These are phyloP conservation scores for Conopomorpha cramerella DNA, from an alignment of 1,140 invertebrate genomes.

Conservation along the genomic window DNA sequence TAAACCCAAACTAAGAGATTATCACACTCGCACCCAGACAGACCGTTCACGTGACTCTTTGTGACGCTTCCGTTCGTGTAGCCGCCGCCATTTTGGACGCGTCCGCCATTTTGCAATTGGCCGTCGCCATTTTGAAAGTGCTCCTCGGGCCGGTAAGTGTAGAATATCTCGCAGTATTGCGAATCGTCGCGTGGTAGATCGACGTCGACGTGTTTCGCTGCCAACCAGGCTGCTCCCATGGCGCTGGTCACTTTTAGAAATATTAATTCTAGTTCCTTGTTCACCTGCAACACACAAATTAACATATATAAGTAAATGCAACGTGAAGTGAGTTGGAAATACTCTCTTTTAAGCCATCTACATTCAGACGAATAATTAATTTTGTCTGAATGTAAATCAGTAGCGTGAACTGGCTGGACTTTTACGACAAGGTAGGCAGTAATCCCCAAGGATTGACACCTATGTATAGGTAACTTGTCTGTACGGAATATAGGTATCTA, in stretches of 20 bases:
- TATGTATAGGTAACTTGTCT: too few relatives aligned
- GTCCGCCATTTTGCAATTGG: neutral
- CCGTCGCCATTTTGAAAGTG: neutral
- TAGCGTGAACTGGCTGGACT: too few relatives aligned
- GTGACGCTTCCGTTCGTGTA: neutral
- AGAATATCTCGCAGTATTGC: conserved; percentile 36
- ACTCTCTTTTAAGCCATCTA: too few relatives aligned
- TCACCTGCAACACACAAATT: conserved; percentile 17
- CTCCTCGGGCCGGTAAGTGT: conserved; percentile 22
- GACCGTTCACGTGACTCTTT: too few relatives aligned
- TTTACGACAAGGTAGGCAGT: too few relatives aligned
- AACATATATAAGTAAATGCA: too few relatives aligned
- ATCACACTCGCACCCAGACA: neutral
- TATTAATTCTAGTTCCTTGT: conserved; percentile 31
- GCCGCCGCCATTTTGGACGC: neutral
- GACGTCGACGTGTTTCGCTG: conserved; percentile 29
- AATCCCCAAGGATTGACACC: too few relatives aligned
- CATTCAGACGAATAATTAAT: too few relatives aligned
- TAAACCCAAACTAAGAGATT: too few relatives aligned
- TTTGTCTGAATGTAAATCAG: too few relatives aligned
- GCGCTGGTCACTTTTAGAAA: conserved; percentile 38
- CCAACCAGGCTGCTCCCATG: conserved; percentile 42
- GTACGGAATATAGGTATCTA: too few relatives aligned
- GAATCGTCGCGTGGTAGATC: conserved; percentile 33
- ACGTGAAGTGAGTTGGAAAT: too few relatives aligned